Conservation (phyloP, 2,113 vertebrate genomes). For the Phalacrocorax carbo region DNA sequence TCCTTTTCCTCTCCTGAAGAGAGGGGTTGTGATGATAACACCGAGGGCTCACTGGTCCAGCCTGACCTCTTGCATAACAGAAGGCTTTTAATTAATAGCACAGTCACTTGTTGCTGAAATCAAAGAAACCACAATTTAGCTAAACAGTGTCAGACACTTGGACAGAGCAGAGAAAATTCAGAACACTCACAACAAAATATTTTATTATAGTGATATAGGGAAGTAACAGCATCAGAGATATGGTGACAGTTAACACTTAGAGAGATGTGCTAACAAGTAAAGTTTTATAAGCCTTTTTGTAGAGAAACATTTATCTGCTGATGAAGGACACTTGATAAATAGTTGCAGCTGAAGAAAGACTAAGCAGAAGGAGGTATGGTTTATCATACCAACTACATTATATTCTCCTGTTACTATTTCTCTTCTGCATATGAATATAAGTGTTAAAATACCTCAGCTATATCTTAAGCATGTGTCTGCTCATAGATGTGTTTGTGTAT, state of each 20-base stretch:
- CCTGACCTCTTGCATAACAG: neutral
- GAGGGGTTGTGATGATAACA: neutral
- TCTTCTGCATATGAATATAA: neutral
- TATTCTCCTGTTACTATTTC: conserved; percentile 24
- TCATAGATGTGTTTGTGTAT: neutral
- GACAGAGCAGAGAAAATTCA: neutral
- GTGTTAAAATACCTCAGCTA: conserved; percentile 11
- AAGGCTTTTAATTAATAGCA: neutral
- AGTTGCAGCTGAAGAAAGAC: conserved; percentile 10
- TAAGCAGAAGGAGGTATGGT: neutral
- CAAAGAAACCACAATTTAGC: neutral
- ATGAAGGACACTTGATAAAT: conserved; percentile 20
- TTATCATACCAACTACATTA: neutral
- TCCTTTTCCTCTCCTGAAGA: neutral
- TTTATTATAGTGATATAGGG: neutral
- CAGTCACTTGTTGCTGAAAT: neutral
- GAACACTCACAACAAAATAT: neutral
- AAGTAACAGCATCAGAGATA: neutral
- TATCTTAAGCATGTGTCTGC: neutral
- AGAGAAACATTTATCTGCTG: neutral
- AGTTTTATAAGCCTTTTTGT: neutral
- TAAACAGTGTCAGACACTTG: neutral
- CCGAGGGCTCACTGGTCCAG: neutral
- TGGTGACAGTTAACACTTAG: neutral
- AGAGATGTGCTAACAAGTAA: neutral